Evolutionary conservation across 1,140 invertebrate species (phyloP), one percentile per base, ranked within the genome.

Genomic region (Ctenoplectra terminalis): DNA sequence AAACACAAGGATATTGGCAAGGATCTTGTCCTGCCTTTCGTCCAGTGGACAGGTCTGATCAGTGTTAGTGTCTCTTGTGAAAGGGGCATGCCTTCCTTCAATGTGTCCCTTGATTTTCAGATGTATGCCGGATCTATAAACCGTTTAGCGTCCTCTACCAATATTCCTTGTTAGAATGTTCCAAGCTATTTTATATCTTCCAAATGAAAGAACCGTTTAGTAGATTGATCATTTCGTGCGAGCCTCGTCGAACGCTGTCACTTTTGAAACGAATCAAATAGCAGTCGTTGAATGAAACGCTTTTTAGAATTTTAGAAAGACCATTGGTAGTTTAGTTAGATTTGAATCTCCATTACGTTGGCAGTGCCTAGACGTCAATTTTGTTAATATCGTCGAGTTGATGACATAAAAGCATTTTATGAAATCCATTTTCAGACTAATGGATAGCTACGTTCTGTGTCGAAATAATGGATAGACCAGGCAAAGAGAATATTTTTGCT

Each of bases 371-470:
- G 77, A 72, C 69, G 46, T 52, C 34, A 63, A 80, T 80, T 80
- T 73, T 73, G 70, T 80, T 63, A 80, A 61, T 63, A 46, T 46
- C 58, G 8, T n/a, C 26, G 48, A 52, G 69, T 40, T 80, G 70
- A 73, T 73, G 58, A 56, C 58, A 60, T 81, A 81, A 85, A 85
- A 84, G 83, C 70, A 85, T 83, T 85, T 85, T 81, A 56, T 54
- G 76, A 72, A 77, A 73, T 72, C 84, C 82, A 85, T 85, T 86
- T 40, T 69, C 71, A 60, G 77, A 70, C 71, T 85, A 76, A 85
- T 86, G 79, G 84, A 81, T 63, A 75, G 82, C 58, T 74, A 54
- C 58, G 64, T 67, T 70, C 83, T 52, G 71, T 63, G 50, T 50
- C 82, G 82, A 84, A 67, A 54, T 75, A 75, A 71, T 75, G 66